Percentiles rank a stretch among this genome's conserved stretches.
Evolutionary conservation across 2,888 invertebrate genomes (phyloP).

Genomic region (Tenodera sinensis): DNA sequence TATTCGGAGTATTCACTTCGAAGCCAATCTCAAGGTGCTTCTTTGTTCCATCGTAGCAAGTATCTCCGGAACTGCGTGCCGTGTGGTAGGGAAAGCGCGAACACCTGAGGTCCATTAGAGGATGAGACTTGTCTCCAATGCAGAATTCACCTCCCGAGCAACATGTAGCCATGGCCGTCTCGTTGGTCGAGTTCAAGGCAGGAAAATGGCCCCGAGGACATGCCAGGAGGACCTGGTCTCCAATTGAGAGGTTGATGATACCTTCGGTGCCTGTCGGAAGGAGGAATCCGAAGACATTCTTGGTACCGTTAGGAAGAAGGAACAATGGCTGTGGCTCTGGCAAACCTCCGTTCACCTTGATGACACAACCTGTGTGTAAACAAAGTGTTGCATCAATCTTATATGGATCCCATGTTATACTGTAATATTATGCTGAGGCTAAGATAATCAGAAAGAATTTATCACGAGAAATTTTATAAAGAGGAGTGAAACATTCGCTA

Average conservation of each 20-base stretch:
- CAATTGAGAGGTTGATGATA: not conserved
- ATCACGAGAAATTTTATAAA: too few relatives aligned
- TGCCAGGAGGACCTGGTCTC: conserved; percentile 10
- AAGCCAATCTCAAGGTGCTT: conserved; percentile 53
- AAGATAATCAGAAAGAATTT: too few relatives aligned
- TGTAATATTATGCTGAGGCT: too few relatives aligned
- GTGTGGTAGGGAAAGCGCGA: conserved; percentile 44
- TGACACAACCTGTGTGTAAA: conserved; percentile 18
- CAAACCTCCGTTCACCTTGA: conserved; percentile 24
- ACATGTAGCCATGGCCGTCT: conserved; percentile 13
- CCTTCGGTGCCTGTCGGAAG: conserved; percentile 12
- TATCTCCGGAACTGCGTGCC: conserved; percentile 45
- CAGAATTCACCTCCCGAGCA: conserved; percentile 17
- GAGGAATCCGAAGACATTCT: conserved; percentile 19
- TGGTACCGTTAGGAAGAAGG: conserved; percentile 14
- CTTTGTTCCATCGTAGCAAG: conserved; percentile 48
- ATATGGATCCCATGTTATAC: too few relatives aligned
- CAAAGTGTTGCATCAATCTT: too few relatives aligned
- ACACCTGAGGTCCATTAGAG: conserved; percentile 48
- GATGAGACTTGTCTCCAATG: conserved; percentile 28
- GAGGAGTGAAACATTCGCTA: too few relatives aligned
- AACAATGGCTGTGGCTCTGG: conserved; percentile 27
- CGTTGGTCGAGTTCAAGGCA: not conserved
- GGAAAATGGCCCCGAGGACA: conserved; percentile 9
- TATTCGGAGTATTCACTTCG: conserved; percentile 42